A percentile compares a stretch with the other conserved stretches of the same genome.
Evolutionary conservation across 1,140 invertebrate genomes (phyloP).

Genomic region (Ceratosolen fusciceps): DNA sequence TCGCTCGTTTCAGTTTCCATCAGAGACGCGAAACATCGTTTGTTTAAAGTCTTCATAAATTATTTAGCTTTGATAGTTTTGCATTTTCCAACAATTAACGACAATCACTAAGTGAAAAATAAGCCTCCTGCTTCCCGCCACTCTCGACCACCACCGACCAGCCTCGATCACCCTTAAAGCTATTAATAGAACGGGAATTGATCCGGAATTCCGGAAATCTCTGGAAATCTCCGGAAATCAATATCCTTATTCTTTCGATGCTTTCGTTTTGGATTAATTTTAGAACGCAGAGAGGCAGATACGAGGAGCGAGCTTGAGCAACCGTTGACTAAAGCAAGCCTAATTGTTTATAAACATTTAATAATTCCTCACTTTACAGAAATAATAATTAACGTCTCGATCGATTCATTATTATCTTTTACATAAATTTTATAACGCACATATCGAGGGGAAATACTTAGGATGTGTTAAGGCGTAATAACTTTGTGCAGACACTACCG

Average conservation of each 20-base stretch:
- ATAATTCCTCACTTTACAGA: neutral
- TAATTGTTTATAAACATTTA: neutral
- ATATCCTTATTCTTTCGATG: neutral
- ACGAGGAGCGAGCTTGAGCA: neutral
- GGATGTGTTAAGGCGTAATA: too few species aligned
- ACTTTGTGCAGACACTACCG: too few species aligned
- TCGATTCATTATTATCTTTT: neutral
- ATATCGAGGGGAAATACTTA: neutral
- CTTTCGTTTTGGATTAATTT: too few species aligned
- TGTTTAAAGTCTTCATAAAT: neutral
- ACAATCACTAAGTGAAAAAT: neutral
- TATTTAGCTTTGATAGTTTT: neutral
- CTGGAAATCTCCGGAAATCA: neutral
- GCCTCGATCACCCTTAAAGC: too few species aligned
- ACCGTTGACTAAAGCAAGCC: neutral
- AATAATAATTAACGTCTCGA: neutral
- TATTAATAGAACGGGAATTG: neutral
- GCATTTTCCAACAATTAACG: neutral
- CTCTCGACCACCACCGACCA: too few species aligned
- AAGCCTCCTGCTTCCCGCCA: too few species aligned
- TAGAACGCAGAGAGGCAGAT: neutral
- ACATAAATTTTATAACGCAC: neutral
- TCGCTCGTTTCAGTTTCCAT: neutral
- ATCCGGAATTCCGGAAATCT: neutral
- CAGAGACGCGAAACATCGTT: neutral